Conservation (phyloP, 2,888 invertebrate species). For the Pachymerium ferrugineum region DNA sequence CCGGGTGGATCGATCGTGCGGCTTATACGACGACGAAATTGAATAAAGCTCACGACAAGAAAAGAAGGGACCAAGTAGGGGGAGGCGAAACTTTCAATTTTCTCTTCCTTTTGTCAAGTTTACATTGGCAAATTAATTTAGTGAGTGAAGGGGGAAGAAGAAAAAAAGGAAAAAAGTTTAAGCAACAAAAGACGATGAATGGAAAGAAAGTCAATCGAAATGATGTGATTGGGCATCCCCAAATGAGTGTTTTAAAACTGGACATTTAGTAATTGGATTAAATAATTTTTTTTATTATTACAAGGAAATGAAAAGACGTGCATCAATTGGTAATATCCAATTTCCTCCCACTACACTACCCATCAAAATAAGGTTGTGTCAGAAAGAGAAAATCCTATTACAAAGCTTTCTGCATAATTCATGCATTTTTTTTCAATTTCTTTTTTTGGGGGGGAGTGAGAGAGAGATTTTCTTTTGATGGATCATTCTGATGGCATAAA, state of each 20-base stretch:
- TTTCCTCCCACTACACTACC: neutral
- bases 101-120: conserved; percentile 30
- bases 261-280: conserved; percentile 6
- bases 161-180: neutral
- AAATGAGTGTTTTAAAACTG: neutral
- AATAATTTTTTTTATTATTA: neutral
- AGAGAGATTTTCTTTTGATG: conserved; percentile 12
- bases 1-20: neutral
- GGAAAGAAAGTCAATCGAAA: neutral
- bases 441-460: no score
- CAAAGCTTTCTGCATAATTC: conserved; percentile 23
- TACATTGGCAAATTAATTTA: conserved; percentile 30
- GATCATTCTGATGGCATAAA: conserved; percentile 9
- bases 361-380: conserved; percentile 22
- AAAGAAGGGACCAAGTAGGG: neutral
- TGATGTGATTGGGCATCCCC: neutral
- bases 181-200: no score
- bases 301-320: neutral
- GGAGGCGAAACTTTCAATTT: conserved; percentile 29
- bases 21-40: conserved; percentile 28
- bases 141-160: neutral
- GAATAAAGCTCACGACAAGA: conserved; percentile 31
- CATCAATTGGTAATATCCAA: conserved; percentile 25
- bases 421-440: neutral
- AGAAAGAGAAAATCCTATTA: conserved; percentile 22